phyloP scores from a whole-genome alignment of 1,140 invertebrate species.

The Helicoverpa armigera region DNA sequence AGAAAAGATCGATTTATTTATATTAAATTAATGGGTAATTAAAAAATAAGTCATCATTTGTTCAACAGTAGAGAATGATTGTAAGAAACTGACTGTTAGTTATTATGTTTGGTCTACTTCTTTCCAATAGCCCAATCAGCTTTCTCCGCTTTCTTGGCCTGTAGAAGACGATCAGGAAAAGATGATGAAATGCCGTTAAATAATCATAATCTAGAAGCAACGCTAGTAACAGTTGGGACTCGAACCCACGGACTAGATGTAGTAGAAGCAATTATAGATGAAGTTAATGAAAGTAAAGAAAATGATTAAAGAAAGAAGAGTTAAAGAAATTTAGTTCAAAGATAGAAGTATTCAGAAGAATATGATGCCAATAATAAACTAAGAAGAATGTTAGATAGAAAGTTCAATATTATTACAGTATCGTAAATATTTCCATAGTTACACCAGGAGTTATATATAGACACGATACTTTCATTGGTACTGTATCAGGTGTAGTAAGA shows the following conservation, averaged over 20 bases:
- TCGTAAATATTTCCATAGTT: neutral
- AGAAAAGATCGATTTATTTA: conserved; percentile 78
- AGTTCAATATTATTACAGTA: neutral
- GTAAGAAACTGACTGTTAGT: conserved; percentile 51
- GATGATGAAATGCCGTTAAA: conserved; percentile 52
- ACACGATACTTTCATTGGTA: no score
- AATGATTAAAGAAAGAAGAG: conserved; percentile 16
- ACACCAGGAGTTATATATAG: no score
- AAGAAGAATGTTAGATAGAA: conserved; percentile 20
- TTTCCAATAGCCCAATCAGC: conserved; percentile 92
- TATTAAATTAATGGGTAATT: conserved; percentile 74
- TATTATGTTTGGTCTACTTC: conserved; percentile 85
- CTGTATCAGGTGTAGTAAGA: conserved; percentile 22
- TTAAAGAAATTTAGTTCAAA: conserved; percentile 20
- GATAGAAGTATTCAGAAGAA: conserved; percentile 15
- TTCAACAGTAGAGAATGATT: conserved; percentile 59
- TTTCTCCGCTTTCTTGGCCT: conserved; percentile 93
- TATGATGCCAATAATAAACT: conserved; percentile 17
- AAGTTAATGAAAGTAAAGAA: conserved; percentile 34
- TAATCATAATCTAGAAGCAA: neutral
- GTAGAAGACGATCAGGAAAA: conserved; percentile 82
- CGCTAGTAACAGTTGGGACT: conserved; percentile 21
- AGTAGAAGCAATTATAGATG: conserved; percentile 21
- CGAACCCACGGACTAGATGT: conserved; percentile 23
- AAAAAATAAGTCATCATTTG: conserved; percentile 73